Conservation (phyloP, 2,113 vertebrate species). For the Lepidothrix coronata region DNA sequence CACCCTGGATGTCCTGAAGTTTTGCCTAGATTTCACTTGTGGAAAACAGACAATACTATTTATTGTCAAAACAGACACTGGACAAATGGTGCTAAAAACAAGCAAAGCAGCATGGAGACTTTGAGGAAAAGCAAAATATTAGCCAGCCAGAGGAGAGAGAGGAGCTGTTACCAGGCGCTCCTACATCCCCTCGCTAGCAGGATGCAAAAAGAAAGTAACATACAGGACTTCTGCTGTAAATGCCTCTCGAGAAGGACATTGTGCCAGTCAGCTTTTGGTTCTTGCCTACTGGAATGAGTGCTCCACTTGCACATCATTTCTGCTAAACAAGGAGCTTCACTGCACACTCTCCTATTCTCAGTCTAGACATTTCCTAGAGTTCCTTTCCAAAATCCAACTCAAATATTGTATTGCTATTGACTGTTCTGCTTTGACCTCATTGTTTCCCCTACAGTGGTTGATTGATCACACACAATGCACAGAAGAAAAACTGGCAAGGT, state of each 20-base stretch:
- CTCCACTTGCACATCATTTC: neutral
- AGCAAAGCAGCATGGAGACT: neutral
- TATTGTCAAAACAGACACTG: neutral
- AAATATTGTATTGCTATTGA: neutral
- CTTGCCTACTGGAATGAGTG: neutral
- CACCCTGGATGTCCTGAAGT: neutral
- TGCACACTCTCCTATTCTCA: neutral
- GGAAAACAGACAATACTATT: neutral
- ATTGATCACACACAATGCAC: neutral
- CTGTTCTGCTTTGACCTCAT: neutral
- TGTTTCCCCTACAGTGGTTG: neutral
- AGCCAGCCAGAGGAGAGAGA: neutral
- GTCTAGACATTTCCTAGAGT: neutral
- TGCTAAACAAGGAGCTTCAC: neutral
- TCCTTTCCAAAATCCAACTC: neutral
- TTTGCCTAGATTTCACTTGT: neutral
- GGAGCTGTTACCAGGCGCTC: neutral
- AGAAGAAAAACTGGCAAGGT: neutral
- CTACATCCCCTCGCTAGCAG: neutral
- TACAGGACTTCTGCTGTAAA: neutral
- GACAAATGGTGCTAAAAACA: neutral
- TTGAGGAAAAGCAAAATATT: neutral
- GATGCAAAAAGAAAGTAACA: neutral
- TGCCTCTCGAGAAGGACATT: neutral
- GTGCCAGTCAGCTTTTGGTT: neutral